These are phyloP conservation scores for Holacanthella duospinosa DNA, from an alignment of 2,888 invertebrate species.

Conservation along the genomic window DNA sequence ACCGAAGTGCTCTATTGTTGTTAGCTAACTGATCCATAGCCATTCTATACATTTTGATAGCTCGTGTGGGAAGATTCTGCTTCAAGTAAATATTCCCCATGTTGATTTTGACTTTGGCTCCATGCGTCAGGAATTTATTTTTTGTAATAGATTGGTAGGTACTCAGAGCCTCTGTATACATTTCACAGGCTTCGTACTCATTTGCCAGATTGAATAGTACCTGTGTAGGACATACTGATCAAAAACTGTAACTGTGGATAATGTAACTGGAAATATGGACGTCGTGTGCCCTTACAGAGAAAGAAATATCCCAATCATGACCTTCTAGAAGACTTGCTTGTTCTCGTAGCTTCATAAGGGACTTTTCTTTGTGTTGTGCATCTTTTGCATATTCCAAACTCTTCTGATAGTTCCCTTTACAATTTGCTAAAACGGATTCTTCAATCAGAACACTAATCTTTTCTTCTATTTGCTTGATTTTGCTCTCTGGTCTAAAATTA, in stretches of 20 bases:
- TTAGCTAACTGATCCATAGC: slow-evolving; percentile 89
- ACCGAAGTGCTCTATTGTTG: slow-evolving; percentile 83
- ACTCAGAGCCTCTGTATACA: slow-evolving; percentile 79
- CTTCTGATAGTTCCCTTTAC: slow-evolving; percentile 52
- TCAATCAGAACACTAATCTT: slow-evolving; percentile 83
- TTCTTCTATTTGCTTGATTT: slow-evolving; percentile 74
- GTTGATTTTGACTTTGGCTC: slow-evolving; percentile 86
- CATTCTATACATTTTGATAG: slow-evolving; percentile 96
- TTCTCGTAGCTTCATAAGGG: slow-evolving; percentile 79
- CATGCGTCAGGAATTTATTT: slow-evolving; percentile 86
- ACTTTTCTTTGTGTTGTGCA: slow-evolving; percentile 83
- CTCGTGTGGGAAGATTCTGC: slow-evolving; percentile 85
- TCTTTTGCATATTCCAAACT: slow-evolving; percentile 90
- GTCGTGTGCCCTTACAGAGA: slow-evolving; percentile 60
- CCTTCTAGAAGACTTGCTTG: slow-evolving; percentile 79
- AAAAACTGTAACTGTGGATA: background rate
- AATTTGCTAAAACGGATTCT: slow-evolving; percentile 67
- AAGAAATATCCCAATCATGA: slow-evolving; percentile 90
- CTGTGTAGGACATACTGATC: slow-evolving; percentile 50
- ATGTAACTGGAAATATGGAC: background rate
- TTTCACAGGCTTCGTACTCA: slow-evolving; percentile 86
- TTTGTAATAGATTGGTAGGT: slow-evolving; percentile 89
- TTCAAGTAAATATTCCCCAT: slow-evolving; percentile 97
- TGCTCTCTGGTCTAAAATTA: slow-evolving; percentile 77
- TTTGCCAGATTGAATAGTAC: slow-evolving; percentile 91